Evolutionary conservation across 2,113 vertebrate species (phyloP), one percentile per base, ranked within the genome.

Genomic region (Xerus inauris): DNA sequence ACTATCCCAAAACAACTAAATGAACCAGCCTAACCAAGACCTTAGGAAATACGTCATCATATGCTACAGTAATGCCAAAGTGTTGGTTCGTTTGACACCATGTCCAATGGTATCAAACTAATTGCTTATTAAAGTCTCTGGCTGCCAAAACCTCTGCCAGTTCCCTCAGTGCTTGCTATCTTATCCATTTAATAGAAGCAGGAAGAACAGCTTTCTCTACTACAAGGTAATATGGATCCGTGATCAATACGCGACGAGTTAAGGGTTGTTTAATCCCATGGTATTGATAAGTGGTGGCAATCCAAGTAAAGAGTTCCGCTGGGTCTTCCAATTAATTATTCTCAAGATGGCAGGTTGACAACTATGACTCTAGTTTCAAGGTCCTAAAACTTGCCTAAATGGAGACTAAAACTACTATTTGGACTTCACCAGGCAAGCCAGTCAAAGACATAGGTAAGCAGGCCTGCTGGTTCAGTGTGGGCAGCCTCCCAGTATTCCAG

Each of bases 301-400:
- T 28, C 16, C 65, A 65, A 30, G 10, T 32, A 72, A 69, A 89
- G 28, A 35, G 20, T 72, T 59, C 49, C 54, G 26, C 5, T 26
- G 42, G n/a, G 26, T 95, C 76, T 77, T 83, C 84, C 32, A 62
- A 62, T 86, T 57, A 84, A 59, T 82, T 64, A 59, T 90, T 95
- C 95, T 90, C 65, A 72, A 89, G 96, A 87, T 28, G 51, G 11
- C 77, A 90, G 54, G 8, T 24, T 87, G 65, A 65, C 7, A 89
- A 32, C 19, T 57, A 87, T n/a, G 62, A 69, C 26, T 73, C 9
- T 79, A 73, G 64, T 54, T 84, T 71, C 17, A 89, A 91, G 28
- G 32, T 35, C 80, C 42, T 69, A 30, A 32, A 83, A 45, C 54
- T 71, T 38, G 5, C 38, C 91, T 90, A 16, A 92, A 38, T 59